Conservation (phyloP, 2,113 vertebrate genomes). For the Hydrolagus affinis region DNA sequence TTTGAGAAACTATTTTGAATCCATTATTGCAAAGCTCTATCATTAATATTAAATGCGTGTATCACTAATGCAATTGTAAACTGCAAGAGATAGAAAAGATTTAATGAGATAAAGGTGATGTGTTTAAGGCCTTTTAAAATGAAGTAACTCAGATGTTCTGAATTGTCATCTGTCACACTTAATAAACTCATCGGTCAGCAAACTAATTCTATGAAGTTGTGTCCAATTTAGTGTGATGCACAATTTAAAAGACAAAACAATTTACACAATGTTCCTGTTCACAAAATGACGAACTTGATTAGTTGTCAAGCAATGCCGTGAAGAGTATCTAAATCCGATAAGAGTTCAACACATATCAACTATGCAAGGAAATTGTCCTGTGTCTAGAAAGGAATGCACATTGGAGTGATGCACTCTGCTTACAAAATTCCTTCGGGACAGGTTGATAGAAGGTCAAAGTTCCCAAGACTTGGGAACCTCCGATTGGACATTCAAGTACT, state of each 20-base stretch:
- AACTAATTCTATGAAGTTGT: background rate
- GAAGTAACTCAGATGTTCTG: background rate
- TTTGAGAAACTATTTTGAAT: background rate
- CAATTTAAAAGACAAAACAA: too few relatives aligned
- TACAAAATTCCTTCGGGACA: too few relatives aligned
- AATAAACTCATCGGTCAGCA: conserved; percentile 5
- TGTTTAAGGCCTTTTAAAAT: background rate
- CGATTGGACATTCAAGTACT: too few relatives aligned
- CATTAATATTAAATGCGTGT: too few relatives aligned
- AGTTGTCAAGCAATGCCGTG: background rate
- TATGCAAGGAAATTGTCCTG: too few relatives aligned
- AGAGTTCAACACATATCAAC: too few relatives aligned
- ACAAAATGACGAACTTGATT: background rate
- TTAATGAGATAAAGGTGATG: too few relatives aligned
- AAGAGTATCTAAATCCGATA: too few relatives aligned
- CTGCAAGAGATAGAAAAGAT: background rate
- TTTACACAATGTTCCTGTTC: background rate
- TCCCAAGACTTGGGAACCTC: too few relatives aligned
- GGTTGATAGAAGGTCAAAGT: too few relatives aligned
- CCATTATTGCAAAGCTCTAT: background rate
- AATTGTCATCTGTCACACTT: background rate
- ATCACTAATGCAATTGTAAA: background rate
- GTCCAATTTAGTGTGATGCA: background rate
- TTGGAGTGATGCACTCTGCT: too few relatives aligned
- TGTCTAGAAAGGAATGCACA: too few relatives aligned